Evolutionary conservation across 2,113 vertebrate species (phyloP), one percentile per base, ranked within the genome.

Genomic region (Eulemur rufifrons): DNA sequence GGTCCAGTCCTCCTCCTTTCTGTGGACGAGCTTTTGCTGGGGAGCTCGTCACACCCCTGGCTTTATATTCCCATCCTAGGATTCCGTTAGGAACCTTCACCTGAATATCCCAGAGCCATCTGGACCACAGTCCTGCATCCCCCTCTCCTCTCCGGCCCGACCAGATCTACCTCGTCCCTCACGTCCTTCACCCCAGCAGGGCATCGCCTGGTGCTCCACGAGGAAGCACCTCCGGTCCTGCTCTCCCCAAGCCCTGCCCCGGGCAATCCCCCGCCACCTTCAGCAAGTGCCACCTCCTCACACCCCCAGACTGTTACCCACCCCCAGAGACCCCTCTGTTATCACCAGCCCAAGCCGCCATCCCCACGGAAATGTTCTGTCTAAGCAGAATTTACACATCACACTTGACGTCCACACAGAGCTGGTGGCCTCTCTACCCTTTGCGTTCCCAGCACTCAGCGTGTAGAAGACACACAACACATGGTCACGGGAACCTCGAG

Each of bases 341-440:
- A 6, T 64, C 1, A 4, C 59, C 23, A 52, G 4, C 34, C 27
- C 39, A 27, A 68, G n/a, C 29, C 52, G 15, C n/a, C 12, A 6
- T 2, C 12, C 6, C 54, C 27, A 25, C 11, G 5, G 14, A 14
- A 25, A 2, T 34, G 8, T 12, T 17, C 74, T 1, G 0, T 34
- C 10, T 73, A 11, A 50, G 39, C 42, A 42, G 42, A 42, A 42
- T 42, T 42, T 42, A 42, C 42, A 42, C 2, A 1, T 0, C 6
- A 14, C 5, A 17, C 4, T 2, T 4, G 6, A 4, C 0, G 9
- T 9, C 5, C 2, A 2, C 1, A 17, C 61, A 37, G 0, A 10
- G 29, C n/a, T 11, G 1, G 5, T 21, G 18, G 7, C 20, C 25
- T 25, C 68, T 71, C 37, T 23, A 7, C 23, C 23, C 71, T 45